Evolutionary conservation across 2,113 vertebrate species (phyloP).

Genomic region (Butastur rufipennis): DNA sequence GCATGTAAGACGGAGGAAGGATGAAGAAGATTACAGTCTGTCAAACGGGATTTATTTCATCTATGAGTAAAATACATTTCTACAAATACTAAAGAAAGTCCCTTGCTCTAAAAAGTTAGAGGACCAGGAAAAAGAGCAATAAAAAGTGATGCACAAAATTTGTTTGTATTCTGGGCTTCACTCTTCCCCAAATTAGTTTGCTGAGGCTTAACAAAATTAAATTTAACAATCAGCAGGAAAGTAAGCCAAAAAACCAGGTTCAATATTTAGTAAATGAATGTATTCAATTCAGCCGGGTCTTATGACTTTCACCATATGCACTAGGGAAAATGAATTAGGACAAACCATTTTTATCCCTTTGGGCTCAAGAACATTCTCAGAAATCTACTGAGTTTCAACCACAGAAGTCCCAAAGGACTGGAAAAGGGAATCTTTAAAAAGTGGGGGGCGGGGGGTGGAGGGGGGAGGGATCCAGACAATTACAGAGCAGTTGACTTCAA

Average conservation of each 20-base stretch:
- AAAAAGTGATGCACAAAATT: background rate
- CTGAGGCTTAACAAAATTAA: constrained; percentile 28
- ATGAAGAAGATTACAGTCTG: background rate
- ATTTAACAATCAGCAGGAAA: constrained; percentile 18
- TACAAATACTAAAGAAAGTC: background rate
- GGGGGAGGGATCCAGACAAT: background rate
- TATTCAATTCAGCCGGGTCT: background rate
- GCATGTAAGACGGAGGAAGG: background rate
- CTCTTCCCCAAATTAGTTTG: background rate
- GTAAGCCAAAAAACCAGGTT: background rate
- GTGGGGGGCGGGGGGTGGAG: accelerated
- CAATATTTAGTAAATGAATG: constrained; percentile 9
- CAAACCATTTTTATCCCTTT: background rate
- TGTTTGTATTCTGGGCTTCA: background rate
- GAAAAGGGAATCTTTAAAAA: background rate
- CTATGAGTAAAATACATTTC: background rate
- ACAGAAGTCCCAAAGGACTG: background rate
- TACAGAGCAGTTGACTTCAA: background rate
- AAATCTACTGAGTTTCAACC: background rate
- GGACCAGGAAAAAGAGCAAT: background rate
- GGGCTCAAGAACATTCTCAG: background rate
- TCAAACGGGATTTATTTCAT: constrained; percentile 10
- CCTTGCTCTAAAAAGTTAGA: background rate
- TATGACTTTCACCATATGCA: background rate
- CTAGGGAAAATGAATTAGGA: background rate